Evolutionary conservation across 2,888 invertebrate genomes (phyloP), one percentile per base, ranked within the genome.

Genomic region (Eristalinus aeneus): DNA sequence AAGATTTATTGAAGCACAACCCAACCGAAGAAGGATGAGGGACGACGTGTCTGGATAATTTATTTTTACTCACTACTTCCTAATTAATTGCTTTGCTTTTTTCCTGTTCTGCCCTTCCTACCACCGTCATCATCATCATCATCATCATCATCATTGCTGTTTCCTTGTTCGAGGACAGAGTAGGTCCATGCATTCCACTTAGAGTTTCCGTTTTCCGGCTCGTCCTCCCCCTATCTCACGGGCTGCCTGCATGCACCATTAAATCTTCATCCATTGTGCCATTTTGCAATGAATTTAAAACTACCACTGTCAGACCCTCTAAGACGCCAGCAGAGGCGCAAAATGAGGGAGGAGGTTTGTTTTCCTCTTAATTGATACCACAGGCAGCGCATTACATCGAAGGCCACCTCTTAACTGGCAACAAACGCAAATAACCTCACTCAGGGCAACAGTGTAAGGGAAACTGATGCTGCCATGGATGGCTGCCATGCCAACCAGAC

Each of bases 301-400:
- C 68, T 74, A 79, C 83, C 69, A 84, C 74, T 53, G 39, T 39
- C 16, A 46, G 46, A 46, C 46, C 16, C 16, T 5, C 16, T 16
- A 6, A 46, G 16, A 46, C 46, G 8, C 16, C 46, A 12, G n/a
- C 46, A 16, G 1, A 6, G 34, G 1, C 8, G 34, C 10, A 8
- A 5, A 4, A n/a, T 1, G n/a, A 5, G 16, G 8, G 16, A 27
- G 46, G 16, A 16, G 46, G 9, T 16, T 46, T 46, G 46, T 46
- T 46, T 46, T 46, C 56, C 56, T 56, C 75, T 75, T 79, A 84
- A 84, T 84, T 84, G 79, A 72, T 75, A 79, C 79, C 84, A 68
- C 84, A 84, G 75, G 75, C 84, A 79, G 71, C 27, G 71, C 84
- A 84, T 84, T 79, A 71, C 11, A 23, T 34, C 22, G 36, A 31